Conservation (phyloP, 2,797 vertebrate species). For the Epinephelus awoara region DNA sequence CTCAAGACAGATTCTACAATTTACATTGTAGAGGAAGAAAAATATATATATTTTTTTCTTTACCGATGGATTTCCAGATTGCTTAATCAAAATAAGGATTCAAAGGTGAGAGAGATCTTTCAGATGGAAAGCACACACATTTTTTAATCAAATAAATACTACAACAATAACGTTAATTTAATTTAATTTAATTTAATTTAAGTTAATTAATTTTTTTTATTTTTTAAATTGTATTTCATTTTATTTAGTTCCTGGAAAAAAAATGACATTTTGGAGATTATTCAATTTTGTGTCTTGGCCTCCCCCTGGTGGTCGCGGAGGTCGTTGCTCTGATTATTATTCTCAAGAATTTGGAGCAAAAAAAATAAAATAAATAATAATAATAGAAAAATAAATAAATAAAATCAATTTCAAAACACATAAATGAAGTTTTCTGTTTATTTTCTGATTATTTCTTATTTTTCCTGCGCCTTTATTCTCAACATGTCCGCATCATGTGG, state of each 20-base stretch:
- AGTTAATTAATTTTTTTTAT: too few species aligned
- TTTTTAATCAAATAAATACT: too few species aligned
- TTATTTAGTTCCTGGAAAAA: background rate
- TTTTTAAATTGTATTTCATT: too few species aligned
- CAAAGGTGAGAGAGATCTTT: background rate
- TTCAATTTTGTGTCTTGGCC: background rate
- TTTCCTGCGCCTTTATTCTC: background rate
- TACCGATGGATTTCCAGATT: too few species aligned
- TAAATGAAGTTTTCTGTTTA: accelerated
- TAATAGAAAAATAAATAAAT: background rate
- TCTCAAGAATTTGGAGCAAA: background rate
- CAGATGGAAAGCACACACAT: background rate
- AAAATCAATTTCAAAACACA: accelerated
- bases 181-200: too few species aligned
- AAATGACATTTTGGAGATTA: background rate
- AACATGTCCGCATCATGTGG: background rate
- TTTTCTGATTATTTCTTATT: accelerated
- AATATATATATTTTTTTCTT: too few species aligned
- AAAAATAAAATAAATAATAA: background rate
- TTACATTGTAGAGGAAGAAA: too few species aligned
- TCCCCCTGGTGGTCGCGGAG: background rate
- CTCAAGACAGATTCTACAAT: too few species aligned
- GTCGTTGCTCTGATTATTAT: background rate
- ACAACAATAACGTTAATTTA: too few species aligned
- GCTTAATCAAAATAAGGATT: background rate